phyloP scores from a whole-genome alignment of 2,113 vertebrate genomes.

The Casuarius casuarius region DNA sequence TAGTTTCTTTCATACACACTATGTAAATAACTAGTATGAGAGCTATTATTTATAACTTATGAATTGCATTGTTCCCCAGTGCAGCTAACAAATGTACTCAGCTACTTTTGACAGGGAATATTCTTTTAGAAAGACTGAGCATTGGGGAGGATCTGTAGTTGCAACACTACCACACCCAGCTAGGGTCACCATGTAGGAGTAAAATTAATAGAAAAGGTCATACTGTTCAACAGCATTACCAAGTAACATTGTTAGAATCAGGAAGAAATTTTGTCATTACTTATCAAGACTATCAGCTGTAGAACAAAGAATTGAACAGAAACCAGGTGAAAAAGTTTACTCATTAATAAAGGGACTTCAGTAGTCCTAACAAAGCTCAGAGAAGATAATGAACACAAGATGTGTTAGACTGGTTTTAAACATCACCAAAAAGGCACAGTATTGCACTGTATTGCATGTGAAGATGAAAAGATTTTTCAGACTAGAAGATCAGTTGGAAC shows the following conservation, averaged over 20 bases:
- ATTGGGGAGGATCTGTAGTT: neutral
- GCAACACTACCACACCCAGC: neutral
- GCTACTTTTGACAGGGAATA: neutral
- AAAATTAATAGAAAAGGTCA: neutral
- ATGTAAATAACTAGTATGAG: neutral
- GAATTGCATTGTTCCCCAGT: neutral
- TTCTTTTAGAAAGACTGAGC: neutral
- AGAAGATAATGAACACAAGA: neutral
- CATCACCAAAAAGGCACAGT: neutral
- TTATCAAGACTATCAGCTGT: slow-evolving; percentile 34
- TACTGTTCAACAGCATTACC: neutral
- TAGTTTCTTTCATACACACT: neutral
- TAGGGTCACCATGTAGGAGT: neutral
- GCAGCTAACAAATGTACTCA: neutral
- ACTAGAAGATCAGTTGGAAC: neutral
- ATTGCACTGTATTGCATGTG: neutral
- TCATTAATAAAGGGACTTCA: neutral
- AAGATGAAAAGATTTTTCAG: neutral
- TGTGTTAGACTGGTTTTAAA: neutral
- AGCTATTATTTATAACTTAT: neutral
- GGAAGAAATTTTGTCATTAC: slow-evolving; percentile 32
- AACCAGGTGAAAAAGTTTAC: neutral
- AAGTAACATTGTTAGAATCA: neutral
- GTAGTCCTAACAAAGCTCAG: neutral
- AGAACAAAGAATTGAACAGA: slow-evolving; percentile 30